Evolutionary conservation across 2,888 invertebrate genomes (phyloP).

Genomic region (Sturmia bella): DNA sequence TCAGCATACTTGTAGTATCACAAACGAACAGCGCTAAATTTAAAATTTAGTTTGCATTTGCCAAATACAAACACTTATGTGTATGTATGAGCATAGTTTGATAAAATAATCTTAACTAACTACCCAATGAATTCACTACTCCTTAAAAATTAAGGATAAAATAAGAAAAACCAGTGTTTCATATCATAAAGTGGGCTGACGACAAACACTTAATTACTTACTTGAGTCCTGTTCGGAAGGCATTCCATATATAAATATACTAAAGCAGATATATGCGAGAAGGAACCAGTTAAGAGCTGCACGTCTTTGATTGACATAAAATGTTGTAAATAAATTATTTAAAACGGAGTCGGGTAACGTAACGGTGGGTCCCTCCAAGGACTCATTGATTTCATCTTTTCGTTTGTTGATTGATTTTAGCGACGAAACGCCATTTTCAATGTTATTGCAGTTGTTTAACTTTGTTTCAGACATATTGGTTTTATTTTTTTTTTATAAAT

Average conservation of each 20-base stretch:
- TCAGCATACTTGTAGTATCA: too few species aligned
- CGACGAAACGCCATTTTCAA: slow-evolving; percentile 67
- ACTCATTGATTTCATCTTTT: slow-evolving; percentile 57
- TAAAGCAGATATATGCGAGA: slow-evolving; percentile 86
- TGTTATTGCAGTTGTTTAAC: slow-evolving; percentile 61
- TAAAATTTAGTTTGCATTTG: too few species aligned
- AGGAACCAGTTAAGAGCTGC: slow-evolving; percentile 88
- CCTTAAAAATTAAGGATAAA: too few species aligned
- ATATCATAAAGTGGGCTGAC: too few species aligned
- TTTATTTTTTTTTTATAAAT: slow-evolving; percentile 3
- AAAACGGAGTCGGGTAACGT: slow-evolving; percentile 84
- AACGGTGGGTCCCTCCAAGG: slow-evolving; percentile 72
- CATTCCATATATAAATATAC: slow-evolving; percentile 84
- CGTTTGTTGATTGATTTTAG: slow-evolving; percentile 51
- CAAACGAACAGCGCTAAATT: too few species aligned
- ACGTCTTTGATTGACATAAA: slow-evolving; percentile 87
- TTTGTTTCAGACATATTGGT: slow-evolving; percentile 62
- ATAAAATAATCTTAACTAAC: too few species aligned
- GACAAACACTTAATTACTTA: slow-evolving; percentile 73
- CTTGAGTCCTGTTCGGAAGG: slow-evolving; percentile 83
- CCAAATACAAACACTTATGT: too few species aligned
- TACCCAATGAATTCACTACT: too few species aligned
- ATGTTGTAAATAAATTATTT: slow-evolving; percentile 87
- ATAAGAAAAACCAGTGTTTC: too few species aligned
- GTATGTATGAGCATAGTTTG: too few species aligned